Evolutionary conservation across 2,113 vertebrate genomes (phyloP).

Genomic region (Tetrax tetrax): DNA sequence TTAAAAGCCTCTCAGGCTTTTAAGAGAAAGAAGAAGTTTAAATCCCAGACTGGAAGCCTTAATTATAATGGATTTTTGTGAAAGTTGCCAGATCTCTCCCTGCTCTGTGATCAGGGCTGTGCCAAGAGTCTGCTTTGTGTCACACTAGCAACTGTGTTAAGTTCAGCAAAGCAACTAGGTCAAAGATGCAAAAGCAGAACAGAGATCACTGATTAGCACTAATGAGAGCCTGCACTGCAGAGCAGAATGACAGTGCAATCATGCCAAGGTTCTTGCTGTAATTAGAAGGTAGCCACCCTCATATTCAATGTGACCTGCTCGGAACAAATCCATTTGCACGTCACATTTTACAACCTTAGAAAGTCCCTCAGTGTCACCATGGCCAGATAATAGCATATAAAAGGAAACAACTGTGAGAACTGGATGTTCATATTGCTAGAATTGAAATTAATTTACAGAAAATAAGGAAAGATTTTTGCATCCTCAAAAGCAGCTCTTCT

Average conservation of each 20-base stretch:
- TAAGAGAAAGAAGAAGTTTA: slow-evolving; percentile 21
- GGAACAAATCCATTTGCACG: background rate
- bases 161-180: slow-evolving; percentile 56
- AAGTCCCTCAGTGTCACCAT: background rate
- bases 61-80: slow-evolving; percentile 56
- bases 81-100: slow-evolving; percentile 63
- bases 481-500: background rate
- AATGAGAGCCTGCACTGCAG: background rate
- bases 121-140: slow-evolving; percentile 67
- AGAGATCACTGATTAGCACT: slow-evolving; percentile 8
- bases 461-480: background rate
- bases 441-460: background rate
- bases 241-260: background rate
- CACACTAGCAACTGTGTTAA: slow-evolving; percentile 34
- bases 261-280: background rate
- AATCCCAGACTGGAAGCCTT: slow-evolving; percentile 42
- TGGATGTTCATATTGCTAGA: background rate
- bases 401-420: background rate
- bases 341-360: background rate
- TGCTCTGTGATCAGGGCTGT: slow-evolving; percentile 27
- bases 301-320: background rate
- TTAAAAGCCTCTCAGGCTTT: background rate
- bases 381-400: background rate
- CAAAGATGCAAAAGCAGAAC: slow-evolving; percentile 36
- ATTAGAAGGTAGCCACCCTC: background rate